phyloP scores from a whole-genome alignment of 2,113 vertebrate genomes.

The Atherinomorus stipes region DNA sequence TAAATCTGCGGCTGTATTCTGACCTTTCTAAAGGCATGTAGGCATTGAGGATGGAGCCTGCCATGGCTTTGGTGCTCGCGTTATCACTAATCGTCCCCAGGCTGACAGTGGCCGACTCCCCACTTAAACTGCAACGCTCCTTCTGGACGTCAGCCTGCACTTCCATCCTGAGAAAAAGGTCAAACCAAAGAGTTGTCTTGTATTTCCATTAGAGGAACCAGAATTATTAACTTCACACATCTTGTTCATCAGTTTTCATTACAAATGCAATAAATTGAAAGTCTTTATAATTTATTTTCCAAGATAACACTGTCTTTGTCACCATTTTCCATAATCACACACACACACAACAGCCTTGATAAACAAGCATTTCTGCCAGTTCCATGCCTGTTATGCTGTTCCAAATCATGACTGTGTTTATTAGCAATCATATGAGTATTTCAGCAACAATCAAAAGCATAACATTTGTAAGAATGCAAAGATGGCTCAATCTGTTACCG shows the following conservation, averaged over 20 bases:
- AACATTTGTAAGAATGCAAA: not conserved
- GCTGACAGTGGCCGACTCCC: conserved; percentile 96
- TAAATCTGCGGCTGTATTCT: conserved; percentile 39
- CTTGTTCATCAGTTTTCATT: too few species aligned
- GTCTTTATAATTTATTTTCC: too few species aligned
- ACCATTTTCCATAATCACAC: too few species aligned
- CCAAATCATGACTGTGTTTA: not conserved
- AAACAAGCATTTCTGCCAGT: too few species aligned
- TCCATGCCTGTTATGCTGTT: not conserved
- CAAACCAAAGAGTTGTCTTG: not conserved
- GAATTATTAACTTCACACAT: too few species aligned
- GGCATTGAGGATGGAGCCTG: conserved; percentile 96
- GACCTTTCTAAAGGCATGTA: conserved; percentile 96
- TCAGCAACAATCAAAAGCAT: not conserved
- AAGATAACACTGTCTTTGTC: too few species aligned
- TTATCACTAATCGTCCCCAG: conserved; percentile 96
- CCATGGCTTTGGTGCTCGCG: conserved; percentile 98
- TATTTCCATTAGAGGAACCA: not conserved
- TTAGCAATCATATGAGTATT: not conserved
- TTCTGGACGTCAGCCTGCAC: conserved; percentile 98
- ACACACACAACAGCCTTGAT: too few species aligned
- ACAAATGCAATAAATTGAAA: too few species aligned
- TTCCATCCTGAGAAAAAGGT: conserved; percentile 87
- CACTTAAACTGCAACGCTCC: conserved; percentile 95
- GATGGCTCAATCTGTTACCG: conserved; percentile 77